Evolutionary conservation across 2,797 vertebrate species (phyloP), one percentile per base, ranked within the genome.

Genomic region (Anableps anableps): DNA sequence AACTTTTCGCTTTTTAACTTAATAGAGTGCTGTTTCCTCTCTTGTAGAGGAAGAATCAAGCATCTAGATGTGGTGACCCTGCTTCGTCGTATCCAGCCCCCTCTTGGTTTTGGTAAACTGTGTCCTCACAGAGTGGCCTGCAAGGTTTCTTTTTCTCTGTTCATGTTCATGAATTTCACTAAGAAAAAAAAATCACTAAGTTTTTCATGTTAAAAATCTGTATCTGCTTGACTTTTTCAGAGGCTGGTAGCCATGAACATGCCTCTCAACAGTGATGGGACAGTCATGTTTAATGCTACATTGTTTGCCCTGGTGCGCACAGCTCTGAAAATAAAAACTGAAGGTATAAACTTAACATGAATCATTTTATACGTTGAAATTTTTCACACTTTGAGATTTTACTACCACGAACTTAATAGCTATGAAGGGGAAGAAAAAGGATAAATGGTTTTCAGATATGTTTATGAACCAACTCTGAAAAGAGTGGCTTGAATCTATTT

Each of bases 161-260:
- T 72, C 10, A 36, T 0, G 17, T 78, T 31, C 31, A 29, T 70
- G 38, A 29, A 84, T 68, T n/a, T 21, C 48, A 64, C 23, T 7
- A n/a, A 64, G 51, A 79, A 71, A 23, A 17, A 31, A 14, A 34
- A 66, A 74, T n/a, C n/a, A n/a, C n/a, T 78, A 6, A 11, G 53
- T 41, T 26, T 47, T 0, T 19, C 6, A 0, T 36, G n/a, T 81
- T 88, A 58, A 88, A 79, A 10, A 4, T 9, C 1, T 86, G 2
- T 60, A 0, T 58, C 21, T 81, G 29, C 48, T 84, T 72, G 87
- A 86, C 75, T 66, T 89, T 95, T 91, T 72, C 95, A 99, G 99
- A 97, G 99, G 89, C 93, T 99, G 84, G 99, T 99, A 78, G 98
- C 98, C 88, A 99, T 99, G 99, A 99, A 99, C 94, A 99, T 99